Evolutionary conservation across 1,140 invertebrate genomes (phyloP), one percentile per base, ranked within the genome.

Genomic region (Mya arenaria): DNA sequence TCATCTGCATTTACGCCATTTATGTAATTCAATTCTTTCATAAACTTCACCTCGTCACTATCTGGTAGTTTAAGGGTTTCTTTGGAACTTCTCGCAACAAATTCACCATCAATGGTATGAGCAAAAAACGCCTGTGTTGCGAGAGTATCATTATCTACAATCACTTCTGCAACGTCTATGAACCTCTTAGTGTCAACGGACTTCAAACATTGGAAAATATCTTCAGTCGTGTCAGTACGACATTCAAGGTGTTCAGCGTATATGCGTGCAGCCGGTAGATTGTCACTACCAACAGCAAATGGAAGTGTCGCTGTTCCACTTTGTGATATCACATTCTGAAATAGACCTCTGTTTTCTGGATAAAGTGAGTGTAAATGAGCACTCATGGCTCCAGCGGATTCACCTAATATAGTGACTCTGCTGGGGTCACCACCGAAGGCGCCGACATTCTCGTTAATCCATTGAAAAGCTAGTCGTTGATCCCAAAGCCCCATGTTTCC

Each of bases 331-430:
- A 80, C 41, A 8, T 79, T 39, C 13, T 74, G 77, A 55, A 85
- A 84, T 36, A 87, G 55, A 25, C 84, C 84, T 37, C 81, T 73
- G 25, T 80, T 82, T 15, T n/a, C 58, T 19, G 73, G 52, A 55
- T 79, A 78, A 17, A 83, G 15, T 4, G 81, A 73, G 2, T 83
- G 85, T 34, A 44, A 74, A 0, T 41, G 48, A 0, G 78, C 82
- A 56, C 69, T 81, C 15, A 55, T 56, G 0, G 68, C 65, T 15
- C 98, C 98, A 19, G 98, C 97, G 69, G 96, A 97, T 92, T 99
- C 98, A n/a, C 98, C 98, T 89, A 99, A 68, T 19, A 86, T 5
- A 0, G 96, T 96, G 1, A 97, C 93, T 60, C 94, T 92, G 17
- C 93, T 91, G 0, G 94, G 93, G 92, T 97, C 95, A 3, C 96